phyloP scores from a whole-genome alignment of 2,113 vertebrate genomes.

The Naja naja region DNA sequence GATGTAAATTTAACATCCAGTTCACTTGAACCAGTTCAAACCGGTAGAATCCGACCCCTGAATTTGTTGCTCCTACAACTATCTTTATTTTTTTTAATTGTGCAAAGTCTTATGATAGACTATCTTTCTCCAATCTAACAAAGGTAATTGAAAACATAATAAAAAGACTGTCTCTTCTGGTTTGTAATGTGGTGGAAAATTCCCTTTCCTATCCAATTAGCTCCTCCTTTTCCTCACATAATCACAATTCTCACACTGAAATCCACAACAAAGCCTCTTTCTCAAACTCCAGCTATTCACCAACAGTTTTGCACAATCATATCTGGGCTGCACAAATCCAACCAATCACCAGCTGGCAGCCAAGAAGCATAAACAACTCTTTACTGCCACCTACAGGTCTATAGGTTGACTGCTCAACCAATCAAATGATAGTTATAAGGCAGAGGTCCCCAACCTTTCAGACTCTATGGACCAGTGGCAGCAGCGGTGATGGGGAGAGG shows the following conservation, averaged over 20 bases:
- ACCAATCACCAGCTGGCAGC: background rate
- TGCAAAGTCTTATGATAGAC: background rate
- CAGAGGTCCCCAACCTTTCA: background rate
- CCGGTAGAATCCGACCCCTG: too few relatives aligned
- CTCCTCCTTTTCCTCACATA: background rate
- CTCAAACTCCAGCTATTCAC: background rate
- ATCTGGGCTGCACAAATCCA: background rate
- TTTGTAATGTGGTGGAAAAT: background rate
- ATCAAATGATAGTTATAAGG: background rate
- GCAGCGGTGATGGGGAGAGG: too few relatives aligned
- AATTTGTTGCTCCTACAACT: background rate
- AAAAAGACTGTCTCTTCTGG: background rate
- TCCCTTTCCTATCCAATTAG: background rate
- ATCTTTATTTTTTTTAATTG: background rate
- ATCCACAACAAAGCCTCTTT: background rate
- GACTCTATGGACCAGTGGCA: background rate
- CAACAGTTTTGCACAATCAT: background rate
- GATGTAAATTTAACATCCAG: too few relatives aligned
- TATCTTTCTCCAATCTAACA: background rate
- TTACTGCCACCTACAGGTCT: background rate
- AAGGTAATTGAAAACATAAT: background rate
- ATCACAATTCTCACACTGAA: background rate
- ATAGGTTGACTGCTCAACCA: background rate
- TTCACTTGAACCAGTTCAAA: too few relatives aligned
- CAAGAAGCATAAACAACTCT: background rate